Conservation (phyloP, 1,140 invertebrate species). For the Meloidogyne chitwoodi region DNA sequence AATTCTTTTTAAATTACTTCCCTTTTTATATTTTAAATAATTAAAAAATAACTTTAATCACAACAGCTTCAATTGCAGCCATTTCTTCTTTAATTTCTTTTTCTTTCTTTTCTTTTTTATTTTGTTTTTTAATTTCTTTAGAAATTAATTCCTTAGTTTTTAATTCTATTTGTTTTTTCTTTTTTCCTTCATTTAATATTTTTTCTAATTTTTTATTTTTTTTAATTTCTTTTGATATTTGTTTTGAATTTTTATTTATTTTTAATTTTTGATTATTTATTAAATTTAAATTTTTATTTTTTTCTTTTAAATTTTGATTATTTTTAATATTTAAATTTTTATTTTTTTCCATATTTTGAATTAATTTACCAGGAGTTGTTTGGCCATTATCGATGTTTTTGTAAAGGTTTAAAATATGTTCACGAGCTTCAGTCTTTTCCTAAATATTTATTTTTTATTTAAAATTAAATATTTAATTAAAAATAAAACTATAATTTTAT, state of each 20-base stretch:
- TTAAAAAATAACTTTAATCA: background rate
- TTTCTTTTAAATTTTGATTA: background rate
- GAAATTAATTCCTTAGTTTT: background rate
- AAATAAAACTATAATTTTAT: no score
- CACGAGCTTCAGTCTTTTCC: background rate
- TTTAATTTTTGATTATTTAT: no score
- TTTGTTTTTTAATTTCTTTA: background rate
- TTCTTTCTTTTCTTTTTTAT: background rate
- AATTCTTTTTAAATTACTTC: no score
- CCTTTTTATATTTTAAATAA: no score
- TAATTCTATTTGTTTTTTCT: background rate
- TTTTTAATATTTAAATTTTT: background rate
- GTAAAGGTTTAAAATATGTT: background rate
- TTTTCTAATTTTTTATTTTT: background rate
- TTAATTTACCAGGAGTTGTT: background rate
- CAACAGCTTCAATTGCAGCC: background rate
- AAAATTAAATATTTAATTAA: no score
- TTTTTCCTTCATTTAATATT: background rate
- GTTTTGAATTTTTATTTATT: background rate
- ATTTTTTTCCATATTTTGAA: background rate
- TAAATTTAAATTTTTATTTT: no score
- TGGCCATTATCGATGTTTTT: background rate
- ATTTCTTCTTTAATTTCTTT: background rate
- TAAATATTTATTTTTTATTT: background rate
- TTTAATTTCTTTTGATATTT: background rate